Evolutionary conservation across 2,888 invertebrate genomes (phyloP).

Genomic region (Cerastis rubricosa): DNA sequence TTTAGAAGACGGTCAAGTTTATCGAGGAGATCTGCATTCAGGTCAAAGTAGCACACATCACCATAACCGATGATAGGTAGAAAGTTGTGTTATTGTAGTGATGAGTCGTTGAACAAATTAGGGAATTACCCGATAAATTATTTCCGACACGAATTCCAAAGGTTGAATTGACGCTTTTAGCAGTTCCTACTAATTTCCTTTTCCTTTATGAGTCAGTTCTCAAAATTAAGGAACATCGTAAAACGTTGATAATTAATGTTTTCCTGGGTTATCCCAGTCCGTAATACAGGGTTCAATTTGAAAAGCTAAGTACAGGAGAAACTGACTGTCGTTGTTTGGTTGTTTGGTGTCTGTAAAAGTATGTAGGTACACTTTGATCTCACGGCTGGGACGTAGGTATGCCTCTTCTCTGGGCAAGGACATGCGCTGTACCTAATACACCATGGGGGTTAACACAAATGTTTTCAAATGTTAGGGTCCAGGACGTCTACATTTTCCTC

Average conservation of each 20-base stretch:
- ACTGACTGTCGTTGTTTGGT: background rate
- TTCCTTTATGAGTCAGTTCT: conserved; percentile 12
- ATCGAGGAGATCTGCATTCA: too few relatives aligned
- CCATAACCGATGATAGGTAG: too few relatives aligned
- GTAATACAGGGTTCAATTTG: background rate
- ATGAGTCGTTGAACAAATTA: conserved; percentile 12
- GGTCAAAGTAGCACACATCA: too few relatives aligned
- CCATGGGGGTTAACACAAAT: too few relatives aligned
- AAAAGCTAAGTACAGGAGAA: too few relatives aligned
- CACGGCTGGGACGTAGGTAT: too few relatives aligned
- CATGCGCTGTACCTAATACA: too few relatives aligned
- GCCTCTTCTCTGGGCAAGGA: too few relatives aligned
- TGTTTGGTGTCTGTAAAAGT: background rate
- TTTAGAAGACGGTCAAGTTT: too few relatives aligned
- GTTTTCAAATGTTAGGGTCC: too few relatives aligned
- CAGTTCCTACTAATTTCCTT: conserved; percentile 15
- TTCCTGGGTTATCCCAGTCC: background rate
- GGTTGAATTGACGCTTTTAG: conserved; percentile 1
- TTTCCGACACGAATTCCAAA: background rate
- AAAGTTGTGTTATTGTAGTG: background rate
- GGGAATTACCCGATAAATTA: conserved; percentile 32
- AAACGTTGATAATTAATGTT: background rate
- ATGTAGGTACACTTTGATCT: too few relatives aligned
- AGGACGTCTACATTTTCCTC: too few relatives aligned
- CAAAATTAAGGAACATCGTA: background rate